Conservation (phyloP, 2,113 vertebrate genomes). For the Lota lota region DNA sequence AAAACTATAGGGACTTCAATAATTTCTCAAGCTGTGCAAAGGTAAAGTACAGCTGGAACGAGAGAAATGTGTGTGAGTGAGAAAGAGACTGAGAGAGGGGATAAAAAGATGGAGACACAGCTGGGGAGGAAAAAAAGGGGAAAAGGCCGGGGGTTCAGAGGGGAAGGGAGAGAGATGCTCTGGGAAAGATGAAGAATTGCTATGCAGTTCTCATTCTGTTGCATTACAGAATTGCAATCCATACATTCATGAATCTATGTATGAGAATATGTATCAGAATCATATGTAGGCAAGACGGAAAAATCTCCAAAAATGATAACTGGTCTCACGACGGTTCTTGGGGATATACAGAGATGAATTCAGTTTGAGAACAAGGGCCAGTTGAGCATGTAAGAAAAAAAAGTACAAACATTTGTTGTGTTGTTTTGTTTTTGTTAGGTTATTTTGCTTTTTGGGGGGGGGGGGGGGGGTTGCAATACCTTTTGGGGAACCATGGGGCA, state of each 20-base stretch:
- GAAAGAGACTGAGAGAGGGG: not conserved
- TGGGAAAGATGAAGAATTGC: not conserved
- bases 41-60: not conserved
- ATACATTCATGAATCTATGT: conserved; percentile 23
- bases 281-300: conserved; percentile 26
- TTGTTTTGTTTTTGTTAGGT: no score
- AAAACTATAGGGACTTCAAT: no score
- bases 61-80: not conserved
- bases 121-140: not conserved
- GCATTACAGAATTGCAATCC: not conserved
- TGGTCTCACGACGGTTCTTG: conserved; percentile 1
- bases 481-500: no score
- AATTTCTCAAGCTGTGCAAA: no score
- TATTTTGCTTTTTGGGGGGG: not conserved
- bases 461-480: no score
- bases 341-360: no score
- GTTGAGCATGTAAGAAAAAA: no score
- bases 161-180: not conserved
- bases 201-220: conserved; percentile 10
- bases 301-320: conserved; percentile 7
- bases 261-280: conserved; percentile 24
- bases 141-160: no score
- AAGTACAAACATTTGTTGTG: no score
- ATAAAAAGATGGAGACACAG: not conserved
- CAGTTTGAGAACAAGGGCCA: no score